Conservation (phyloP, 2,888 invertebrate genomes). For the Oxycera nigricornis region DNA sequence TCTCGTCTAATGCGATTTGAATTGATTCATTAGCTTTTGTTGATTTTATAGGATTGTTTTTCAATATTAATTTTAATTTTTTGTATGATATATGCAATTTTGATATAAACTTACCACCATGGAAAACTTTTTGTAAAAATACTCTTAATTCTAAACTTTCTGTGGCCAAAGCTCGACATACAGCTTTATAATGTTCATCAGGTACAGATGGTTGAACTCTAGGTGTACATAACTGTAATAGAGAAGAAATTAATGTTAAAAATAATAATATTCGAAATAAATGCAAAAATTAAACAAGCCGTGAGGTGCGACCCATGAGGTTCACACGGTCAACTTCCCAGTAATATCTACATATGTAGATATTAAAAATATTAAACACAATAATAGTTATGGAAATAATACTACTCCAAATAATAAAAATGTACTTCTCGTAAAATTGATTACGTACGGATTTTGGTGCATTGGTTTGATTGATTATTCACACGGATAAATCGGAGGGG, state of each 20-base stretch:
- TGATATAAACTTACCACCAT: conserved; percentile 61
- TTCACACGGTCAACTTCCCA: too few species aligned
- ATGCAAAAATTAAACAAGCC: too few species aligned
- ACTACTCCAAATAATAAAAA: too few species aligned
- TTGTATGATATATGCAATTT: background rate
- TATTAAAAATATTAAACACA: too few species aligned
- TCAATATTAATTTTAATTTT: background rate
- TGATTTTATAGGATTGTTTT: background rate
- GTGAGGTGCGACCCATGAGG: too few species aligned
- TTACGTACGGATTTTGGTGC: too few species aligned
- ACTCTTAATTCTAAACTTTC: conserved; percentile 90
- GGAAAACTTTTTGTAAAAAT: conserved; percentile 83
- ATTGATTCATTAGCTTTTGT: background rate
- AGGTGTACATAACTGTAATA: conserved; percentile 64
- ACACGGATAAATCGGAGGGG: too few species aligned
- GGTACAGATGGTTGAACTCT: conserved; percentile 62
- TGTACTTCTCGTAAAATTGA: too few species aligned
- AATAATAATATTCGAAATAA: background rate
- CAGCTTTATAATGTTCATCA: conserved; percentile 79
- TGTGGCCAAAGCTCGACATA: conserved; percentile 89
- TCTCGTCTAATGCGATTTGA: background rate
- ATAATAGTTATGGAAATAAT: too few species aligned
- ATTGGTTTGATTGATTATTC: too few species aligned
- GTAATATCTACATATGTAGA: too few species aligned
- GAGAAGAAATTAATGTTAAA: conserved; percentile 41